Base-by-base conservation (phyloP, 1,140 invertebrate species). In the Trissolcus basalis region DNA sequence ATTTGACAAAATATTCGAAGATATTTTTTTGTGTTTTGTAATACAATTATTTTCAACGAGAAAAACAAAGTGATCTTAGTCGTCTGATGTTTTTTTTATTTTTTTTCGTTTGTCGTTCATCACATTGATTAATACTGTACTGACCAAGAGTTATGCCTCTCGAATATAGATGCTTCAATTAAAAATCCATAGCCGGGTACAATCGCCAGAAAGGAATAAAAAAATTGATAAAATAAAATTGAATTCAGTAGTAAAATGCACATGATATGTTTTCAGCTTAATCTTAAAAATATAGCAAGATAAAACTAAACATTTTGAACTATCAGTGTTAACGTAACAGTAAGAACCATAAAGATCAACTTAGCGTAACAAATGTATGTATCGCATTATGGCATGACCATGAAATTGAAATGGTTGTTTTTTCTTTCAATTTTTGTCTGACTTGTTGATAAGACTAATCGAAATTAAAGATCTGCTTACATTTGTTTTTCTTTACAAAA, bases 221-320 rank as follows among this genome's bases (percentile, higher is more conserved):
- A 48, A 56, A 56, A 49, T n/a, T n/a, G n/a, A n/a, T n/a, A n/a
- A n/a, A n/a, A n/a, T 8, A 41, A n/a, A 54, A 43, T 32, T 13
- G 2, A 44, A 44, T 13, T 44, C 41, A 65, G n/a, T 13, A 27
- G 3, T 70, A 60, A 76, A 70, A 65, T 70, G 54, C 50, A 19
- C 51, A 41, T 76, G 73, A 76, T 76, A 76, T 76, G 73, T 76
- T 70, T 59, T 67, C 47, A 76, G 15, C 43, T n/a, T 44, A 61
- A 76, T 10, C 33, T 59, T 67, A 70, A 76, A 74, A 60, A 16
- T 33, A 60, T 51, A 49, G 54, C n/a, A 58, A 58, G 0, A 16
- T 45, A 51, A 59, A 58, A 58, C n/a, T 36, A 58, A 33, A 43
- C 41, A 9, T n/a, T 50, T 35, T 35, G 2, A 19, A 43, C n/a